Base-by-base conservation (phyloP, 2,888 invertebrate genomes). In the Microplitis manilae region DNA sequence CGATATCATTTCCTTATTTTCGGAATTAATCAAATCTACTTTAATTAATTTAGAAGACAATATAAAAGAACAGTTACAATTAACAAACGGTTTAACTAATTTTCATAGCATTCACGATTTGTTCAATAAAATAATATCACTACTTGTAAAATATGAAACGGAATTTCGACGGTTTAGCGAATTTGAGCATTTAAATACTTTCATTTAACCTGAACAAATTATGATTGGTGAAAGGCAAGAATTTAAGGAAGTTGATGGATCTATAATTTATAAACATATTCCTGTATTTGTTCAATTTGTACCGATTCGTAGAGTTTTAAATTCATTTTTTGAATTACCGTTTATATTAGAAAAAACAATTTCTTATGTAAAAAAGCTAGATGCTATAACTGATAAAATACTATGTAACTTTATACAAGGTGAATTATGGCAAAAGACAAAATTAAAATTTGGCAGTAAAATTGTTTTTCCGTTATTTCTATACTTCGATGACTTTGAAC, bases 401-500 rank as follows among this genome's bases (percentile, higher is more conserved):
- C 50, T 30, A 30, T 59, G 1, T 13, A 76, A 76, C 17, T 69
- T 70, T 40, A 64, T 75, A 0, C 76, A 77, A 50, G 76, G 74
- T 13, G 59, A 40, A 39, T 15, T 68, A 13, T 75, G 41, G 79
- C 68, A 74, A 72, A 38, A 38, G 64, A 62, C 40, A 64, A 39
- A 70, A 59, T 2, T 1, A 7, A 9, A 1, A 67, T 77, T 71
- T 69, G 7, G 20, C 6, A 41, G n/a, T 7, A 75, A 68, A 38
- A 64, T 69, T 0, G 39, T 75, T 15, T 39, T 75, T 9, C 79
- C 77, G 39, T 15, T 79, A 7, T 41, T 73, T 13, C n/a, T 79
- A 9, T 77, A 75, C 30, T 79, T 73, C 9, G 77, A 79, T 39
- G 77, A 77, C n/a, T 79, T 70, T 64, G 73, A 77, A 40, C 67